A percentile compares a stretch with the other conserved stretches of the same genome.
Evolutionary conservation across 2,797 vertebrate species (phyloP).

Genomic region (Carcharodon carcharias): DNA sequence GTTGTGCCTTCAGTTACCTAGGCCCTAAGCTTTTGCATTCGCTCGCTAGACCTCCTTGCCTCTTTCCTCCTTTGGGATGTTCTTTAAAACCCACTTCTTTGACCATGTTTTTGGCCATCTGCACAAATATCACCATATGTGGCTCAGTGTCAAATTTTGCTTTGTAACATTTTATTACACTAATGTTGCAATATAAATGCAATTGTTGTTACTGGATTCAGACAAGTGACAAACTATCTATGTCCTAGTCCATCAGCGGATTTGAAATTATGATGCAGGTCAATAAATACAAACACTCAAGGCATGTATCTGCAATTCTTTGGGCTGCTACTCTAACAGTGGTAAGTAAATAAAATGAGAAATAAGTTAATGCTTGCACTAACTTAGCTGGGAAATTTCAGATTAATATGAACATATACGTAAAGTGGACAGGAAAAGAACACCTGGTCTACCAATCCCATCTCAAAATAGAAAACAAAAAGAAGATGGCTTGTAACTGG

Average conservation of each 20-base stretch:
- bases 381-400: not conserved
- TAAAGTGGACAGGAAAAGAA: not conserved
- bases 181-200: too few relatives aligned
- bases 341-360: not conserved
- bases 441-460: not conserved
- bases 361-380: not conserved
- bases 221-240: not conserved
- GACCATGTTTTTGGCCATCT: too few relatives aligned
- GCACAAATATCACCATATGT: too few relatives aligned
- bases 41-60: too few relatives aligned
- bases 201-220: not conserved
- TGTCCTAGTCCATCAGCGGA: not conserved
- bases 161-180: too few relatives aligned
- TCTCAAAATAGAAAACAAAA: not conserved
- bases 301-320: not conserved
- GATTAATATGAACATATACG: not conserved
- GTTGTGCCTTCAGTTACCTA: too few relatives aligned
- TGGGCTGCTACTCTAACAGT: not conserved
- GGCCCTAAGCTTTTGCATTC: too few relatives aligned
- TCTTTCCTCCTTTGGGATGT: too few relatives aligned
- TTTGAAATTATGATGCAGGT: not conserved
- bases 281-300: not conserved
- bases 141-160: too few relatives aligned
- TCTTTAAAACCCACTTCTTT: too few relatives aligned
- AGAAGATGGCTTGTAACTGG: not conserved